These are phyloP conservation scores for Armadillidium nasatum DNA, from an alignment of 1,140 invertebrate species.

Conservation along the genomic window DNA sequence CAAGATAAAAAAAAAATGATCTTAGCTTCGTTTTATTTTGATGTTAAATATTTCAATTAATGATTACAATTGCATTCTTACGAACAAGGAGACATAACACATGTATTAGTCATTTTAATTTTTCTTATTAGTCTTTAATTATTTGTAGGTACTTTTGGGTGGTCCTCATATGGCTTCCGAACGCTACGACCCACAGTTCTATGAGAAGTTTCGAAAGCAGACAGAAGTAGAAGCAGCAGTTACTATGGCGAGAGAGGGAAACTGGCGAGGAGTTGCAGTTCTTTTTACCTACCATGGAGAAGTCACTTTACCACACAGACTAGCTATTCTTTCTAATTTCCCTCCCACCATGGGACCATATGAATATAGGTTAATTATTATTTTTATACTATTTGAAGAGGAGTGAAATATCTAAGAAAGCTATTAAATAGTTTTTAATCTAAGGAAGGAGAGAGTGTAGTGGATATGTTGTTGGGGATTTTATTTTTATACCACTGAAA, in stretches of 20 bases:
- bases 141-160: slow-evolving; percentile 26
- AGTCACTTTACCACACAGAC: slow-evolving; percentile 60
- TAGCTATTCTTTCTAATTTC: slow-evolving; percentile 67
- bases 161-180: slow-evolving; percentile 31
- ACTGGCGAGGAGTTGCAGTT: slow-evolving; percentile 58
- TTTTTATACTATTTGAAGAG: too few relatives aligned
- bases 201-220: slow-evolving; percentile 34
- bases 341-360: slow-evolving; percentile 68
- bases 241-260: slow-evolving; percentile 61
- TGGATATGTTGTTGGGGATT: too few relatives aligned
- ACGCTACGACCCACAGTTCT: slow-evolving; percentile 36
- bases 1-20: too few relatives aligned
- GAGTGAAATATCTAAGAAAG: too few relatives aligned
- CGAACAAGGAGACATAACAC: too few relatives aligned
- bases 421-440: too few relatives aligned
- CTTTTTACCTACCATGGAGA: slow-evolving; percentile 68
- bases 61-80: too few relatives aligned
- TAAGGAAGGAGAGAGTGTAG: too few relatives aligned
- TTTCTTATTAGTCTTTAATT: background rate
- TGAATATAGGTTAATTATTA: slow-evolving; percentile 55
- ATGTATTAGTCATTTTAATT: too few relatives aligned
- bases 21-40: too few relatives aligned
- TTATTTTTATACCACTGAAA: too few relatives aligned
- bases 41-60: too few relatives aligned
- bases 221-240: slow-evolving; percentile 46